These are phyloP conservation scores for Isurus oxyrinchus DNA, from an alignment of 2,113 vertebrate genomes.

Conservation along the genomic window DNA sequence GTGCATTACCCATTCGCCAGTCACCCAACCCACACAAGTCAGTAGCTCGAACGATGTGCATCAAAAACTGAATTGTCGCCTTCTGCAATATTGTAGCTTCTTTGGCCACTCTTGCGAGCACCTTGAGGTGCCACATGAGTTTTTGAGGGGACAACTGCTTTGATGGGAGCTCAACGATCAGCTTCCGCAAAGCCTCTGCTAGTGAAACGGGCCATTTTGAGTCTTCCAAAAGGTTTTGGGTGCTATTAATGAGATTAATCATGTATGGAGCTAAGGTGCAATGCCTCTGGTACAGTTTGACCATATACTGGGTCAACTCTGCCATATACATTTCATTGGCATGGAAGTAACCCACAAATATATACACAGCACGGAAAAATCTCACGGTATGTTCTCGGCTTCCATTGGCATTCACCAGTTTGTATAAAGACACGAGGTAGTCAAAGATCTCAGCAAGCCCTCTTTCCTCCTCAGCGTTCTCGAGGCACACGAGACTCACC, in stretches of 20 bases:
- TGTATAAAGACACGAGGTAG: slow-evolving; percentile 60
- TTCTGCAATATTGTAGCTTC: slow-evolving; percentile 56
- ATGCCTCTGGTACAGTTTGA: slow-evolving; percentile 60
- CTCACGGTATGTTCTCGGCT: slow-evolving; percentile 55
- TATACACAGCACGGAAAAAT: slow-evolving; percentile 67
- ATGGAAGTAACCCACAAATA: slow-evolving; percentile 63
- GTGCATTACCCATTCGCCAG: slow-evolving; percentile 66
- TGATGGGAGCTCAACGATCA: slow-evolving; percentile 50
- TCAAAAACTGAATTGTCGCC: slow-evolving; percentile 58
- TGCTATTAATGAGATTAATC: slow-evolving; percentile 62
- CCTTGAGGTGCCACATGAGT: slow-evolving; percentile 66
- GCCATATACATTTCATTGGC: slow-evolving; percentile 47
- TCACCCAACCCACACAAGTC: slow-evolving; percentile 46
- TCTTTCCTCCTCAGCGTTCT: slow-evolving; percentile 55
- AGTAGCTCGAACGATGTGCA: slow-evolving; percentile 47
- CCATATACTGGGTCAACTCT: slow-evolving; percentile 53
- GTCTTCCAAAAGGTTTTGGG: slow-evolving; percentile 53
- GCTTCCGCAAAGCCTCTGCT: slow-evolving; percentile 54
- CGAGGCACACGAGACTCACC: slow-evolving; percentile 65
- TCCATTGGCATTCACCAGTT: slow-evolving; percentile 55
- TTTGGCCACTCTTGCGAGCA: slow-evolving; percentile 62
- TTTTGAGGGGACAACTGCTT: slow-evolving; percentile 44
- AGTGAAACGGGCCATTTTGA: slow-evolving; percentile 56
- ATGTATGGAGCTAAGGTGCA: slow-evolving; percentile 65
- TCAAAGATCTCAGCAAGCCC: slow-evolving; percentile 59